Evolutionary conservation across 2,797 vertebrate species (phyloP).

Genomic region (Rhynchonycteris naso): DNA sequence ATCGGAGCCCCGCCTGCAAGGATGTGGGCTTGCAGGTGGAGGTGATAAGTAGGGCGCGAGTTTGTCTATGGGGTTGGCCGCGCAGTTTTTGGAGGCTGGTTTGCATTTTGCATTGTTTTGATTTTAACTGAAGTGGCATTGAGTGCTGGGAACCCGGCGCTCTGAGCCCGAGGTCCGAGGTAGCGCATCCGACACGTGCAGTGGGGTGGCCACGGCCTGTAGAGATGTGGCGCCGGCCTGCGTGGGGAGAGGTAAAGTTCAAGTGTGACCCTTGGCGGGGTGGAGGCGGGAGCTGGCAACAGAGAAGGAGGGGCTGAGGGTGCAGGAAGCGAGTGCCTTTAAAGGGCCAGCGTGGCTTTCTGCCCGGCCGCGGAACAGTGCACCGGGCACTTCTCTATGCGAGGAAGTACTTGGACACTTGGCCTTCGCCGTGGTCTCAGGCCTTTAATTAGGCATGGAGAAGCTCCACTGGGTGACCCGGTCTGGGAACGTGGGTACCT

Average conservation of each 20-base stretch:
- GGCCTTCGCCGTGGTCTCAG: background rate
- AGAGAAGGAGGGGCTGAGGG: conserved; percentile 65
- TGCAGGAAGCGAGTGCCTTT: conserved; percentile 72
- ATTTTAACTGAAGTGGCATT: background rate
- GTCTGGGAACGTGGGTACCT: background rate
- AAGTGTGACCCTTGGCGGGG: conserved; percentile 74
- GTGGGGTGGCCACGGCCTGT: conserved; percentile 47
- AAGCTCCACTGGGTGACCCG: background rate
- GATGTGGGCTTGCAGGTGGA: background rate
- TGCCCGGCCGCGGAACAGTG: background rate
- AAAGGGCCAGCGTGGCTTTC: conserved; percentile 72
- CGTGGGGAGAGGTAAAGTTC: conserved; percentile 67
- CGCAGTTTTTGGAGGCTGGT: background rate
- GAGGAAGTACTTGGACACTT: background rate
- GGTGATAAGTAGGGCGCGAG: background rate
- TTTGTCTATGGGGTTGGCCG: background rate
- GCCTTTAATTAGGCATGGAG: background rate
- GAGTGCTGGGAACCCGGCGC: background rate
- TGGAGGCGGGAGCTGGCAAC: conserved; percentile 61
- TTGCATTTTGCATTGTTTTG: conserved; percentile 41
- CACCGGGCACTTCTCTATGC: background rate
- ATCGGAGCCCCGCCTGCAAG: background rate
- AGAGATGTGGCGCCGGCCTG: background rate
- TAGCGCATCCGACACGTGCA: conserved; percentile 49
- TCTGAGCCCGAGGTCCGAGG: background rate